phyloP scores from a whole-genome alignment of 2,888 invertebrate species.

The Conomelus anceps region DNA sequence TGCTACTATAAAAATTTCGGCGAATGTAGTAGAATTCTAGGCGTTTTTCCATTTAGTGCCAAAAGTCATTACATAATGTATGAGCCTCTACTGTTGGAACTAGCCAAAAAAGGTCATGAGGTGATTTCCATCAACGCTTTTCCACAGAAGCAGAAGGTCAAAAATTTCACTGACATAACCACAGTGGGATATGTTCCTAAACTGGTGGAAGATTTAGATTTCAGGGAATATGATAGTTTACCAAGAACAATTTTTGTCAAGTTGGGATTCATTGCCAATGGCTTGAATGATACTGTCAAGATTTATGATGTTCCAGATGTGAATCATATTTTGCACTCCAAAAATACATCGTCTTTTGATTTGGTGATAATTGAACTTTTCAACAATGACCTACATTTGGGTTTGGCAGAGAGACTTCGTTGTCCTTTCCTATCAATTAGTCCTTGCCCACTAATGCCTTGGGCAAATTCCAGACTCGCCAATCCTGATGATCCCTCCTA shows the following conservation, averaged over 20 bases:
- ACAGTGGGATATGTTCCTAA: background rate
- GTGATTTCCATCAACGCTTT: slow-evolving; percentile 28
- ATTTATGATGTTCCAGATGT: background rate
- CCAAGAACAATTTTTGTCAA: background rate
- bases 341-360: slow-evolving; percentile 20
- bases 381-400: slow-evolving; percentile 28
- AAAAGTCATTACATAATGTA: slow-evolving; percentile 32
- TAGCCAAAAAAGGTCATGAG: slow-evolving; percentile 31
- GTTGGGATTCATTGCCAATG: background rate
- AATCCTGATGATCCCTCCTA: slow-evolving; percentile 26
- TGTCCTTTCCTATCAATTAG: slow-evolving; percentile 27
- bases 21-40: slow-evolving; percentile 26
- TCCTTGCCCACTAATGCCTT: slow-evolving; percentile 29
- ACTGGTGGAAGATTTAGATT: background rate
- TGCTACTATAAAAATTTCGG: background rate
- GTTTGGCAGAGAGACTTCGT: slow-evolving; percentile 27
- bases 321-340: background rate
- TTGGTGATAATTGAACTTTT: slow-evolving; percentile 30
- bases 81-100: slow-evolving; percentile 26
- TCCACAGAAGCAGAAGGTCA: slow-evolving; percentile 9
- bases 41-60: slow-evolving; percentile 29
- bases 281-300: background rate
- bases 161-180: slow-evolving; percentile 20
- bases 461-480: slow-evolving; percentile 24
- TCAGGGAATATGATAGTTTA: background rate